Conservation (phyloP, 2,888 invertebrate genomes). For the Conistra vaccinii region DNA sequence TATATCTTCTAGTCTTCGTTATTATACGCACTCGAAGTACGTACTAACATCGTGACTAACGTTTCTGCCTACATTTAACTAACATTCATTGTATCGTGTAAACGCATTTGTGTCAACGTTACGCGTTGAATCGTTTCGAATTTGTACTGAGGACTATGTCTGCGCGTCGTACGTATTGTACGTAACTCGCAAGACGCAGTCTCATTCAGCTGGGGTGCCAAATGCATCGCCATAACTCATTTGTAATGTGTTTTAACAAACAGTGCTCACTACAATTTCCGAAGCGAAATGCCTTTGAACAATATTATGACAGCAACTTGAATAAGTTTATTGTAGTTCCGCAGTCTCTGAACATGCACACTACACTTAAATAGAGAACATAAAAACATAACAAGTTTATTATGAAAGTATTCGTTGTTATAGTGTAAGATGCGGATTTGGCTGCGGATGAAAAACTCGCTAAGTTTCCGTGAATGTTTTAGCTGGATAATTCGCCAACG, state of each 20-base stretch:
- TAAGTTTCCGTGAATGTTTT: slow-evolving; percentile 10
- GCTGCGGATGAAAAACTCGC: slow-evolving; percentile 17
- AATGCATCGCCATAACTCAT: slow-evolving; percentile 80
- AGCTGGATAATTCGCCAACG: neutral
- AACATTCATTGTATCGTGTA: slow-evolving; percentile 3
- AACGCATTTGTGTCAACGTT: slow-evolving; percentile 34
- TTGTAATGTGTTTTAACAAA: slow-evolving; percentile 76
- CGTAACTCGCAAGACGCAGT: slow-evolving; percentile 67
- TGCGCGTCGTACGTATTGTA: too few relatives aligned
- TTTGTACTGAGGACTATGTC: slow-evolving; percentile 57
- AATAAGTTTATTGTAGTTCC: slow-evolving; percentile 48
- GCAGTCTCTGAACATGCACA: slow-evolving; percentile 26
- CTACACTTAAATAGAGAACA: slow-evolving; percentile 22
- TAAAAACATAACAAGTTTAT: slow-evolving; percentile 28
- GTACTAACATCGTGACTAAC: slow-evolving; percentile 5
- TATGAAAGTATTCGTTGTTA: slow-evolving; percentile 15
- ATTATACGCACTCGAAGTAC: neutral
- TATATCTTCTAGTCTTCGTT: neutral
- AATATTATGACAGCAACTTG: slow-evolving; percentile 52
- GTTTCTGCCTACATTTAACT: too few relatives aligned
- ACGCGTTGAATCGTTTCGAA: slow-evolving; percentile 54
- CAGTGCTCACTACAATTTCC: slow-evolving; percentile 69
- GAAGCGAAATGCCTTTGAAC: slow-evolving; percentile 69
- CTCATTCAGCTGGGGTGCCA: slow-evolving; percentile 77
- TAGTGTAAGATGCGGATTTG: slow-evolving; percentile 21